Evolutionary conservation across 2,113 vertebrate genomes (phyloP).

Genomic region (Apodemus speciosus): DNA sequence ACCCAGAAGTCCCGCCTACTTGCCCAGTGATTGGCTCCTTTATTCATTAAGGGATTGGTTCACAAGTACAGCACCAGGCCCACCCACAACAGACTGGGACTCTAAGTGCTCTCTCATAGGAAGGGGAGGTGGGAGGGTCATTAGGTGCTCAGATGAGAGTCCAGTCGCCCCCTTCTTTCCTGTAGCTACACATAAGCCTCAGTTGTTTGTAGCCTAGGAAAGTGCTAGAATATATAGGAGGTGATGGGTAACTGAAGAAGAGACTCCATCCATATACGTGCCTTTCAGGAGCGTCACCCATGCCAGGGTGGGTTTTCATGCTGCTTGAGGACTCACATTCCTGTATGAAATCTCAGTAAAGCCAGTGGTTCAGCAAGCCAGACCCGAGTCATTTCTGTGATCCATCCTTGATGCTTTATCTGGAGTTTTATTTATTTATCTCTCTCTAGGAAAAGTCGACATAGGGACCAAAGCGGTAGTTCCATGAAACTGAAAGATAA

Average conservation of each 20-base stretch:
- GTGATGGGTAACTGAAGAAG: not conserved
- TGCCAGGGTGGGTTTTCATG: not conserved
- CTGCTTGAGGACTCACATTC: not conserved
- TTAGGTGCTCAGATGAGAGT: not conserved
- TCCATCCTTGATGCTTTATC: not conserved
- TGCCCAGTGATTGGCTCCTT: too few relatives aligned
- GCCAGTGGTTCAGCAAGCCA: not conserved
- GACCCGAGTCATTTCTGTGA: not conserved
- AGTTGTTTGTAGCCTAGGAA: not conserved
- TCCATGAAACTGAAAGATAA: not conserved
- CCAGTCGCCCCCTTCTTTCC: not conserved
- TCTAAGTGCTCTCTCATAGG: too few relatives aligned
- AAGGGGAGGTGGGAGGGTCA: not conserved
- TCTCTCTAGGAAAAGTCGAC: not conserved
- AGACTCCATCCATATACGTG: too few relatives aligned
- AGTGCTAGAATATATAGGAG: not conserved
- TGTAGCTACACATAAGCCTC: too few relatives aligned
- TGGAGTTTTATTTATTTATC: not conserved
- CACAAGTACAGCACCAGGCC: too few relatives aligned
- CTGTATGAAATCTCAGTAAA: not conserved
- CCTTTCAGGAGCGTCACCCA: not conserved
- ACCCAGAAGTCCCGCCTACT: too few relatives aligned
- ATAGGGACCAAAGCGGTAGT: not conserved
- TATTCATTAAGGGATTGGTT: too few relatives aligned
- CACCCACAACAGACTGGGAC: too few relatives aligned